Base-by-base conservation (phyloP, 2,888 invertebrate genomes). In the Orchesella flavescens region DNA sequence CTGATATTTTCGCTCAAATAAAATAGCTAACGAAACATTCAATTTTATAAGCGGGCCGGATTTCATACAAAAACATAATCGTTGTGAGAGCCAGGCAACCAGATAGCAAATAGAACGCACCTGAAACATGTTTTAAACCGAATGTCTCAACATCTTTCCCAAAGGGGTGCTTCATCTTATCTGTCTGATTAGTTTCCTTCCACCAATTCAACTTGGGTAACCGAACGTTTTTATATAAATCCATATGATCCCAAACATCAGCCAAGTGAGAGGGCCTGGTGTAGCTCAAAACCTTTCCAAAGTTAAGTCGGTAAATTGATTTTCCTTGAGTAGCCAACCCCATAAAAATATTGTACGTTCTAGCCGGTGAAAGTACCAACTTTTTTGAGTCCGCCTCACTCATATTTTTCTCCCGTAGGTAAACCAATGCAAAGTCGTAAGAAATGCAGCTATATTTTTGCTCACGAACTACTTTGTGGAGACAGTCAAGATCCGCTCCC, bases 141-240 rank as follows among this genome's bases (percentile, higher is more conserved):
- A n/a, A 79, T 66, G 44, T 73, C 79, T 12, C 23, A 44, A 1
- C 61, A 57, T 17, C 24, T 68, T 17, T 43, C 44, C 1, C 1
- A 2, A n/a, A n/a, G n/a, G n/a, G n/a, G 3, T 34, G 34, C 7
- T 34, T 34, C 34, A 34, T 34, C 7, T 34, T 34, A 13, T 81
- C 74, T 2, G 65, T 79, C 57, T 85, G 85, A 69, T 83, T 84
- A 1, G 83, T 83, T 1, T 65, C n/a, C 46, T 61, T 63, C 82
- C 83, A 86, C 85, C 85, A 86, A 7, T 80, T 80, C 23, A 82
- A 23, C 53, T 86, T 86, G 43, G 69, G 61, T 19, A 53, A 49
- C 19, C 85, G 57, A 0, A 86, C 84, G 34, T 79, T 83, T 15
- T 75, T n/a, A 61, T 83, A 83, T 71, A 72, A 49, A 44, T 85